Evolutionary conservation across 2,113 vertebrate species (phyloP), one percentile per base, ranked within the genome.

Genomic region (Scomber japonicus): DNA sequence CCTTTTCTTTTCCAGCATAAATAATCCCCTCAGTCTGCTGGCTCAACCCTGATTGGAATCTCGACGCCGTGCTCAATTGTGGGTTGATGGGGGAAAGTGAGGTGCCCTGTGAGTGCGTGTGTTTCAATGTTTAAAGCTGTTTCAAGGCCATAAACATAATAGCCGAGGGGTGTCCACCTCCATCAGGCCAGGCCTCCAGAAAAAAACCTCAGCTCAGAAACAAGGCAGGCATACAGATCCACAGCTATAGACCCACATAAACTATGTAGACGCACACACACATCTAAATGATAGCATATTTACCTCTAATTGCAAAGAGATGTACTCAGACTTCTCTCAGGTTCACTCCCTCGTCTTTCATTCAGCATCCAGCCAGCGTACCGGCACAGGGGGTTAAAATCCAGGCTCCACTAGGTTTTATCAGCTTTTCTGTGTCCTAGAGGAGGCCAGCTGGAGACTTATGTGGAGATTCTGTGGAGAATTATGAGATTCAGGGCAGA

Each of bases 61-160:
- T 93, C 73, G 89, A 94, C 92, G 92, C 94, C 92, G 64, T 80
- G 81, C 89, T 92, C 92, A 93, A 93, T 93, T 94, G 94, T 94
- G 94, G 94, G 76, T 77, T 86, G 76, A 84, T 75, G 66, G 73
- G 85, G 83, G 78, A 88, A 88, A 90, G 84, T 68, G 74, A 87
- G 91, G 83, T 88, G 87, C 82, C 75, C 80, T 86, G 72, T 72
- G 67, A 16, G 44, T 85, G 80, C 81, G 54, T 86, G 70, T 85
- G 72, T 87, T 75, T 73, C 54, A 67, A 30, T 73, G 62, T 84
- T 78, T 84, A 27, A 67, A 80, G 81, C 70, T 70, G 68, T 74
- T 80, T 86, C 68, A 65, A 84, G 86, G 78, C 90, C 75, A 75
- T 91, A 82, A 93, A 92, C 89, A 81, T 80, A 81, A 94, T 92